Percentiles rank a stretch among this genome's conserved stretches.
These are phyloP conservation scores for Larimichthys crocea DNA, from an alignment of 2,113 vertebrate species.

Conservation along the genomic window DNA sequence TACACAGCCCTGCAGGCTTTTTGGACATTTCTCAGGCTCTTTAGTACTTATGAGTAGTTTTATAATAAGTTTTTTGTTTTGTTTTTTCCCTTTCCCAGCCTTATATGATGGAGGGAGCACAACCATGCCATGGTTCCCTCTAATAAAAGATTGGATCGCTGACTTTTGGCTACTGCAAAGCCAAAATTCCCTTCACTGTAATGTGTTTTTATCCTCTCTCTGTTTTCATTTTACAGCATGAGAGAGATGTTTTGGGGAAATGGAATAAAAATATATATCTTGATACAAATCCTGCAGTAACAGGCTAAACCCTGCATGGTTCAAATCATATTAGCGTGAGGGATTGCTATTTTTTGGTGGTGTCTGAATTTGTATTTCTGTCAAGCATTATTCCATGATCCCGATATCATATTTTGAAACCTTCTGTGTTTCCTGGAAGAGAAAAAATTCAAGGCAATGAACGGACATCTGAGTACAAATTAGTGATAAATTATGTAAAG, in stretches of 20 bases:
- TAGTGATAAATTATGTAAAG: conserved; percentile 24
- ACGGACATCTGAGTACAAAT: conserved; percentile 41
- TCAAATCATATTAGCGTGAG: conserved; percentile 55
- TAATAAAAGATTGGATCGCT: not conserved
- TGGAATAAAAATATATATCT: conserved; percentile 23
- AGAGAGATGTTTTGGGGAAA: conserved; percentile 17
- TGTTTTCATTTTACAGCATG: conserved; percentile 29
- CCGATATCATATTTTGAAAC: conserved; percentile 64
- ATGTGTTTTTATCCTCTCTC: conserved; percentile 1
- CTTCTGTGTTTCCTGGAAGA: conserved; percentile 51
- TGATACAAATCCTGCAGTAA: conserved; percentile 42
- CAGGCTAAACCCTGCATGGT: conserved; percentile 52
- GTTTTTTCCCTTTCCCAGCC: not conserved
- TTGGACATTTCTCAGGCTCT: not conserved
- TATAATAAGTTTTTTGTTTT: not conserved
- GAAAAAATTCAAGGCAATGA: conserved; percentile 47
- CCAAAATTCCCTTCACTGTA: not conserved
- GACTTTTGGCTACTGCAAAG: not conserved
- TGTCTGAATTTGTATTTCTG: conserved; percentile 60
- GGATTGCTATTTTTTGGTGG: conserved; percentile 43
- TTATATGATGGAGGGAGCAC: not conserved
- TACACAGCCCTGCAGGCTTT: not conserved
- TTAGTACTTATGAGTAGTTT: not conserved
- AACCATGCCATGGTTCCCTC: not conserved
- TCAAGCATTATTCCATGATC: conserved; percentile 33